Evolutionary conservation across 1,140 invertebrate species (phyloP), one percentile per base, ranked within the genome.

Genomic region (Trialeurodes vaporariorum): DNA sequence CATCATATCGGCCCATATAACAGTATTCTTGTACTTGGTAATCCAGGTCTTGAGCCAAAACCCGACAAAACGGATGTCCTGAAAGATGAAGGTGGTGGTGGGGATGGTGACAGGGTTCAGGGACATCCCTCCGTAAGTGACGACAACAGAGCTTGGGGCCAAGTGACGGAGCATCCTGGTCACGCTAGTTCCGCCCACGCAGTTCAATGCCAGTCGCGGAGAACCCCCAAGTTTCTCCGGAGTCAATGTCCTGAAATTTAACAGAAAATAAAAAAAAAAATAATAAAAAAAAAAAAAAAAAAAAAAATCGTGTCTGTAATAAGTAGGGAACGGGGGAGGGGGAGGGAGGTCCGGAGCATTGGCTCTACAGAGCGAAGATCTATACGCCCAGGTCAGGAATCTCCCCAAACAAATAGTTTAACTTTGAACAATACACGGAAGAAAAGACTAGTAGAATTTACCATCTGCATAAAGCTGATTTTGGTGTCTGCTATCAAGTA

Each of bases 81-180:
- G 96, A 75, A 99, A 99, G 74, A 99, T 98, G 59, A 98, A 83
- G 34, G 87, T 83, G 1, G 90, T 86, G 5, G 91, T 92, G 65
- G 92, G 90, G 66, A 91, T 82, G 2, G 81, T 89, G 0, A 98
- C 82, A 26, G 96, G 95, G 75, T 97, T 90, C 68, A 90, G 84
- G 0, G 94, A 94, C 96, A 99, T 98, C 27, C 92, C 96, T 24
- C 96, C 97, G 80, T 98, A 98, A 22, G 96, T 98, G 0, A 98
- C 93, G 82, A 98, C 87, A 0, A 85, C 81, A 1, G 91, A 90
- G 70, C 84, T 81, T 70, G 88, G 78, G 26, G 81, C 82, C 63
- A 98, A 79, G 73, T 88, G 84, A 25, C 92, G 84, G 23, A 92
- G 75, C 70, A 98, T 80, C 77, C 96, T 91, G 12, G 91, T 83